Base-by-base conservation (phyloP, 2,797 vertebrate genomes). In the Chaenodraco wilsoni region DNA sequence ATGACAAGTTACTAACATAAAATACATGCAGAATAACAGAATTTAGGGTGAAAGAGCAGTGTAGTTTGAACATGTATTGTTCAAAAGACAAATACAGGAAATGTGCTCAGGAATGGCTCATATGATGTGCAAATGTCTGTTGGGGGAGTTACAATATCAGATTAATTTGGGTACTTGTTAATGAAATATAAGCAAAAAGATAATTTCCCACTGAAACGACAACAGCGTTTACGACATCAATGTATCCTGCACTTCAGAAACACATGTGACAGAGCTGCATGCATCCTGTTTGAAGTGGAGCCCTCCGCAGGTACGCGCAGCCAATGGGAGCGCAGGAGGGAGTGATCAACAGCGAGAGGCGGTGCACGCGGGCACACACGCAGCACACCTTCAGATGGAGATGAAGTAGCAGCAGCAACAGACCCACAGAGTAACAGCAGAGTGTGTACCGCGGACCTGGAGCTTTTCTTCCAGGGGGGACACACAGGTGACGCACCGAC, bases 381-480 rank as follows among this genome's bases (percentile, higher is more conserved):
- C 84, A 81, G 89, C 92, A 90, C 93, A 95, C 95, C 94, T 94
- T 94, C 95, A 91, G 83, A 86, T 86, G 87, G 84, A 85, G 88
- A 93, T 82, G 88, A 91, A 90, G 82, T 85, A 87, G 58, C 86
- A 84, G 74, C 84, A 54, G 58, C 57, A 37, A 44, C 68, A 48
- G 74, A 89, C 44, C 84, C 16, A 43, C 83, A 76, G 76, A 81
- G 85, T 57, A 48, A 65, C 67, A 68, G 56, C 84, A 85, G 78
- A 77, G 74, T 82, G 74, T 54, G 66, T 65, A 56, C 55, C 74
- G 69, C 75, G 62, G 78, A 86, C 55, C 77, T 57, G 81, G 80
- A 91, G 83, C 70, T 69, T 85, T 72, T 84, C 59, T 85, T 74
- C 61, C 41, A 71, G 83, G 89, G 88, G 84, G 84, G 33, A 37